Evolutionary conservation across 2,797 vertebrate species (phyloP).

Genomic region (Yasuhikotakia modesta): DNA sequence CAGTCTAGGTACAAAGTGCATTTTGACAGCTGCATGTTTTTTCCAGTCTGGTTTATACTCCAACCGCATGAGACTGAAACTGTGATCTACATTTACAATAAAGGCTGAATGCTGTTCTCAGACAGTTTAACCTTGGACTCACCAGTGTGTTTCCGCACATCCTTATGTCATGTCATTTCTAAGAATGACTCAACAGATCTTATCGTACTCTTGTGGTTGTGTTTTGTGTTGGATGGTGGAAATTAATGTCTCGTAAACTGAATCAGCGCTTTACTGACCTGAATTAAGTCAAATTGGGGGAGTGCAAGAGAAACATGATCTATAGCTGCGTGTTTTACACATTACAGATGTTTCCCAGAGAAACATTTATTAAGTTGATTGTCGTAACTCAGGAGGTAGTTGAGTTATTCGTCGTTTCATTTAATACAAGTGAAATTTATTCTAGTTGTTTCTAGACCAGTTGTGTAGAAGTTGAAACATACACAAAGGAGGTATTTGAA

Average conservation of each 20-base stretch:
- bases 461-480: no score
- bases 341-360: no score
- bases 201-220: slow-evolving; percentile 35
- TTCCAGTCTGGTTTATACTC: no score
- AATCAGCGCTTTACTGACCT: slow-evolving; percentile 67
- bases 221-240: slow-evolving; percentile 5
- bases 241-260: not conserved
- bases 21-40: no score
- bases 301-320: not conserved
- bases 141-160: not conserved
- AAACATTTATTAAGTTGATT: no score
- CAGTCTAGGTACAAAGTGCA: no score
- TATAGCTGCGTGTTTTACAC: not conserved
- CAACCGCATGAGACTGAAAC: not conserved
- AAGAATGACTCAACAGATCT: slow-evolving; percentile 48
- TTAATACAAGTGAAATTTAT: no score
- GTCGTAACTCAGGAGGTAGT: no score
- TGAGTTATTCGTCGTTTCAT: no score
- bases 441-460: no score
- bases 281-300: slow-evolving; percentile 57
- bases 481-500: no score
- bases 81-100: not conserved
- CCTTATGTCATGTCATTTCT: slow-evolving; percentile 7
- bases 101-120: not conserved
- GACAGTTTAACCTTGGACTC: not conserved